Base-by-base conservation (phyloP, 2,888 invertebrate species). In the Oscheius onirici region DNA sequence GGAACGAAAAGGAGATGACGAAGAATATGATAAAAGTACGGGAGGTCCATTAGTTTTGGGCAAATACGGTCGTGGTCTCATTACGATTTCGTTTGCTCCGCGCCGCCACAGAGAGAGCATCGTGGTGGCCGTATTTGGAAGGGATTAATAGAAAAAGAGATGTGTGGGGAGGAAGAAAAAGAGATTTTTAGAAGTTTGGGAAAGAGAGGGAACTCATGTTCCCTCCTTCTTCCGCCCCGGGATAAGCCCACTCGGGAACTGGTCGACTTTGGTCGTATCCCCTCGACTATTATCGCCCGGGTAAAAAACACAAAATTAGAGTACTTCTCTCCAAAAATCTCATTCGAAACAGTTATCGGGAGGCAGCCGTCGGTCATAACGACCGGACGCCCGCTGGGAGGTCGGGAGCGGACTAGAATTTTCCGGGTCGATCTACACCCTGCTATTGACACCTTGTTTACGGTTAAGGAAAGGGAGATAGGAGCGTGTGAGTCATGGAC, bases 361-460 rank as follows among this genome's bases (percentile, higher is more conserved):
- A 49, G 49, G 17, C 22, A 10, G 49, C 49, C 20, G 49, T 22
- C 22, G 49, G 49, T 49, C 15, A 49, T 49, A 49, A 49, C 49
- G 49, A 3, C 1, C 34, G 49, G 20, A 55, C 54, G 13, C 54
- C 54, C 26, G 54, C 54, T 55, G 54, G 34, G 34, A 34, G 34
- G 34, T 34, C 34, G 34, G 8, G 34, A 15, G 63, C 24, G 63
- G 34, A 15, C 63, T 46, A 63, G 63, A 63, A 63, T 63, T 63
- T 63, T 63, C 63, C 63, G 63, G 63, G 63, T 63, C 63, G 63
- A 63, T 44, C 60, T 41, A 15, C 20, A 15, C n/a, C 20, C 10
- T 26, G 24, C 63, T 49, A 63, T 63, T 46, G 49, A 63, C 63
- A 63, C 63, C 63, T 58, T 60, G 22, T 60, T 60, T 60, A 60